Evolutionary conservation across 2,113 vertebrate species (phyloP).

Genomic region (Terrapene triunguis): DNA sequence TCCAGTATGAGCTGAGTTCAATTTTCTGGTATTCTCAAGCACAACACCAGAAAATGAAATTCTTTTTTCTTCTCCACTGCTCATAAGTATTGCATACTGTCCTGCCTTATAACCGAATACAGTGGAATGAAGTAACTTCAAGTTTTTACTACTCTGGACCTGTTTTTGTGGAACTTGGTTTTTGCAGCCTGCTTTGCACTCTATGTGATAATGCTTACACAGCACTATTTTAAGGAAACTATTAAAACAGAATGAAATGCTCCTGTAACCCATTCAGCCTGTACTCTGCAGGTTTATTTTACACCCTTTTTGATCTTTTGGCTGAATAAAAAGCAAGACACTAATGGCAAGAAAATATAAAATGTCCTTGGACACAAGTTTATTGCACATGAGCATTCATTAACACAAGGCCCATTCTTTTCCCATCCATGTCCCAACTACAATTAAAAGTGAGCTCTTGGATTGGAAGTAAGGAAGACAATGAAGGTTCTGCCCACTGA

Average conservation of each 20-base stretch:
- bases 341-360: background rate
- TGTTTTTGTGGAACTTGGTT: background rate
- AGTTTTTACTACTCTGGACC: background rate
- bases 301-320: background rate
- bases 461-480: background rate
- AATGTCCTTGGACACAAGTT: background rate
- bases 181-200: background rate
- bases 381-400: background rate
- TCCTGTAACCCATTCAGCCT: background rate
- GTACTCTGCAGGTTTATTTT: background rate
- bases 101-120: background rate
- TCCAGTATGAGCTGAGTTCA: constrained; percentile 1
- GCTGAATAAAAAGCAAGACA: background rate
- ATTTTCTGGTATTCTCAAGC: constrained; percentile 45
- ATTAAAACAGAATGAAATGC: background rate
- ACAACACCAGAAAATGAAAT: background rate
- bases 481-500: background rate
- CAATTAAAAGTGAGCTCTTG: background rate
- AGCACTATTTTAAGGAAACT: background rate
- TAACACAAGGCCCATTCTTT: background rate
- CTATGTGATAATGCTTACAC: background rate
- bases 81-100: background rate
- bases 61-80: background rate
- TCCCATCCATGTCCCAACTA: background rate
- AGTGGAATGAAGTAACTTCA: background rate